Percentiles rank a stretch among this genome's conserved stretches.
Conservation (phyloP, 2,113 vertebrate species). For the Peromyscus polionotus region DNA sequence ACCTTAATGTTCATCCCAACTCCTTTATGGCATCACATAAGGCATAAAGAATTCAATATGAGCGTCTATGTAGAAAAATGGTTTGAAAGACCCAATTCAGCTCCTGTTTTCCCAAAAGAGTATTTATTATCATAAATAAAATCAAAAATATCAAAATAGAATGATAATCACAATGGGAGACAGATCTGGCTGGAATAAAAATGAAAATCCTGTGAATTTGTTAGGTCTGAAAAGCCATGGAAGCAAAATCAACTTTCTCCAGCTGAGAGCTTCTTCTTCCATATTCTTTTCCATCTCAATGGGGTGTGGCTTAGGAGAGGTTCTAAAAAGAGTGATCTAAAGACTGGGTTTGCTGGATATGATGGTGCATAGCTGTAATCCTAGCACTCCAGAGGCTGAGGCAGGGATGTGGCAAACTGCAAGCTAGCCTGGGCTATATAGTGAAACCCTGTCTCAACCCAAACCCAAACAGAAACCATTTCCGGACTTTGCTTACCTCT, state of each 20-base stretch:
- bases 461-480: neutral
- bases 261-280: neutral
- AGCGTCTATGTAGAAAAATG: neutral
- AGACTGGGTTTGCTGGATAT: neutral
- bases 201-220: neutral
- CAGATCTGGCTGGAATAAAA: neutral
- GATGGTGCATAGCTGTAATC: too few relatives aligned
- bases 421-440: neutral
- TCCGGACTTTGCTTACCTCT: neutral
- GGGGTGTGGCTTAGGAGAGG: neutral
- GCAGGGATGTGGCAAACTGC: neutral
- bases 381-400: neutral
- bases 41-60: neutral
- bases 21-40: neutral
- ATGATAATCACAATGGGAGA: neutral
- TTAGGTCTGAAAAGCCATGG: neutral
- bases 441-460: neutral
- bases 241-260: neutral
- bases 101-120: neutral
- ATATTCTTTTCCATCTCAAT: neutral
- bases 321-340: neutral
- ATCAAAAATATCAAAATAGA: constrained; percentile 4
- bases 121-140: neutral
- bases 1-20: neutral
- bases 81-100: neutral